Conservation (phyloP, 2,888 invertebrate species). For the Xanthorhoe designata region DNA sequence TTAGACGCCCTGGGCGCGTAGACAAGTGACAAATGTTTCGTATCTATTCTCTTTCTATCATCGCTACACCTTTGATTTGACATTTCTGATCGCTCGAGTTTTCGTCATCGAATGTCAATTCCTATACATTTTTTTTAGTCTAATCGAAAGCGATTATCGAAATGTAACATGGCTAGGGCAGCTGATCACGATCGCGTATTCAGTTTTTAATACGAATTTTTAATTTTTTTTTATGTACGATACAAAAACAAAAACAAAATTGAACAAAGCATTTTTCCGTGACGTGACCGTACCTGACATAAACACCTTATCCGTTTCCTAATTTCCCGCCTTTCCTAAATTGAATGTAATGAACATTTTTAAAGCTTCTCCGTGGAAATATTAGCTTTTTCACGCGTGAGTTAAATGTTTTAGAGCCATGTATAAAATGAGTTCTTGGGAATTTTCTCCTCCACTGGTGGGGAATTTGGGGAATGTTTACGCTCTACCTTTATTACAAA, state of each 20-base stretch:
- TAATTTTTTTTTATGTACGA: constrained; percentile 11
- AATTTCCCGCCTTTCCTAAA: constrained; percentile 51
- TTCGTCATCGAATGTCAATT: too few species aligned
- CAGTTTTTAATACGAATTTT: background rate
- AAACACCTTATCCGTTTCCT: constrained; percentile 38
- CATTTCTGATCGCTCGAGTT: too few species aligned
- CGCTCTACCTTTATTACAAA: constrained; percentile 44
- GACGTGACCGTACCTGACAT: constrained; percentile 24
- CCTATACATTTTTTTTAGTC: too few species aligned
- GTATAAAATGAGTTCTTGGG: constrained; percentile 56
- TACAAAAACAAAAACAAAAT: constrained; percentile 7
- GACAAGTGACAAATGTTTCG: too few species aligned
- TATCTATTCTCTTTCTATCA: too few species aligned
- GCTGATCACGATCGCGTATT: background rate
- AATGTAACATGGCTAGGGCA: too few species aligned
- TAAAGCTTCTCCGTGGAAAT: constrained; percentile 59
- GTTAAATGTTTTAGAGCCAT: constrained; percentile 58
- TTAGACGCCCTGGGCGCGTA: too few species aligned
- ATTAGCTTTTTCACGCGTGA: constrained; percentile 65
- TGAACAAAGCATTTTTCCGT: constrained; percentile 11
- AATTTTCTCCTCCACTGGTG: constrained; percentile 51
- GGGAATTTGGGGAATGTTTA: constrained; percentile 51
- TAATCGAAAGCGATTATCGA: too few species aligned
- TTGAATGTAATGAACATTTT: constrained; percentile 64
- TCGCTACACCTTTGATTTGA: too few species aligned